Conservation (phyloP, 1,140 invertebrate species). For the Delia radicum region DNA sequence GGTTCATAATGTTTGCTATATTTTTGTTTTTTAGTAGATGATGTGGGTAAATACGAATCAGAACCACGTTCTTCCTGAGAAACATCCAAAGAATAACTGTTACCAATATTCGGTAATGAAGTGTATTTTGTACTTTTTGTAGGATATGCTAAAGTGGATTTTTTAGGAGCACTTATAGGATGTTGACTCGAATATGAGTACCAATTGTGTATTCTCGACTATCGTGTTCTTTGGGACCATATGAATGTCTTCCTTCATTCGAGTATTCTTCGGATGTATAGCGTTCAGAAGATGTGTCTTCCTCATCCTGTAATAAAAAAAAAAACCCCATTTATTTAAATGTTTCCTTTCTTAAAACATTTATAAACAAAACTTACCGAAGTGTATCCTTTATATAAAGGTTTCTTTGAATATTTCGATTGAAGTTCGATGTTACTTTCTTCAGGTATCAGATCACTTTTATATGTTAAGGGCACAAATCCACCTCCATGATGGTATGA, state of each 20-base stretch:
- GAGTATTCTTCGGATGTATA: conserved; percentile 44
- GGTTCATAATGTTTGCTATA: conserved; percentile 37
- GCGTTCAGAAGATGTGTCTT: conserved; percentile 45
- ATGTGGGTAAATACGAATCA: conserved; percentile 28
- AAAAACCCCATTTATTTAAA: too few relatives aligned
- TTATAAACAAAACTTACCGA: conserved; percentile 41
- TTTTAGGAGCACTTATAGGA: conserved; percentile 49
- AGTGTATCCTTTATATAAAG: conserved; percentile 39
- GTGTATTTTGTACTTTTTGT: conserved; percentile 22
- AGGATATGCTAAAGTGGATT: conserved; percentile 28
- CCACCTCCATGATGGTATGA: background rate
- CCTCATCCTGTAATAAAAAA: conserved; percentile 41
- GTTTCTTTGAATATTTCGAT: conserved; percentile 44
- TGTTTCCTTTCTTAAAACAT: background rate
- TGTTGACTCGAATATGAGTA: conserved; percentile 52
- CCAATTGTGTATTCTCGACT: conserved; percentile 50
- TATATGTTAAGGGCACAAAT: background rate
- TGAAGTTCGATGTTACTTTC: conserved; percentile 45
- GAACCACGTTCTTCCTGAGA: conserved; percentile 34
- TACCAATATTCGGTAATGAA: background rate
- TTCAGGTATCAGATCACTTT: conserved; percentile 41
- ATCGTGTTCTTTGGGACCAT: conserved; percentile 34
- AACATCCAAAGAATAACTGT: conserved; percentile 16
- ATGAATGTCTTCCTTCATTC: conserved; percentile 31
- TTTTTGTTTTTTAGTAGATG: conserved; percentile 38